phyloP scores from a whole-genome alignment of 1,140 invertebrate species.

The Chrysopa pallens region DNA sequence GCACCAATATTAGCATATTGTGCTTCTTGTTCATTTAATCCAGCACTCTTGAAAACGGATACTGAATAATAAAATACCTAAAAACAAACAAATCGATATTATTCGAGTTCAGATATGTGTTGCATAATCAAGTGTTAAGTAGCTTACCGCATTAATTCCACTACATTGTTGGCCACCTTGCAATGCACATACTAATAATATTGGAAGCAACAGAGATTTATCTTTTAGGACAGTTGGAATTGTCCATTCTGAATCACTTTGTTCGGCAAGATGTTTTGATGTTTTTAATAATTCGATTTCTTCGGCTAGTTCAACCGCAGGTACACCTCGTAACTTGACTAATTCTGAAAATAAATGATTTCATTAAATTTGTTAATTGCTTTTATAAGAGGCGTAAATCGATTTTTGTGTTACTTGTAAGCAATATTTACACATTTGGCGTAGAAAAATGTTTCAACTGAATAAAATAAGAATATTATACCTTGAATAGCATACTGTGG shows the following conservation, averaged over 20 bases:
- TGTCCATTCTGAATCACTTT: constrained; percentile 25
- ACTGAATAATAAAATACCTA: constrained; percentile 71
- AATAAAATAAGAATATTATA: constrained; percentile 16
- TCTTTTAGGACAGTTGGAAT: constrained; percentile 33
- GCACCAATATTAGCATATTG: constrained; percentile 55
- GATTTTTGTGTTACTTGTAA: too few relatives aligned
- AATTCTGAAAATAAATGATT: constrained; percentile 25
- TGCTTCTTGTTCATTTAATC: constrained; percentile 28
- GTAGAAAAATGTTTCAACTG: too few relatives aligned
- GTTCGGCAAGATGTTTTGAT: constrained; percentile 12
- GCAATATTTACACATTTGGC: too few relatives aligned
- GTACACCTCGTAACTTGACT: constrained; percentile 27
- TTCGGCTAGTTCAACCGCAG: constrained; percentile 21
- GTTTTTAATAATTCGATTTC: constrained; percentile 26
- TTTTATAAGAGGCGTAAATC: too few relatives aligned
- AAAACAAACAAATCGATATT: constrained; percentile 4
- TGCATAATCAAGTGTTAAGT: too few relatives aligned
- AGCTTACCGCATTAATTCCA: constrained; percentile 74
- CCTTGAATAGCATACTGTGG: constrained; percentile 39
- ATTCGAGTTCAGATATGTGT: background rate
- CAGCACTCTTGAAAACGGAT: constrained; percentile 47
- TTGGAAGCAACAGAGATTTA: constrained; percentile 35
- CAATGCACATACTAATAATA: constrained; percentile 51
- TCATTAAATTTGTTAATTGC: background rate
- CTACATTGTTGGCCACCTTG: constrained; percentile 71